Evolutionary conservation across 2,888 invertebrate genomes (phyloP), one percentile per base, ranked within the genome.

Genomic region (Ephialtes manifestator): DNA sequence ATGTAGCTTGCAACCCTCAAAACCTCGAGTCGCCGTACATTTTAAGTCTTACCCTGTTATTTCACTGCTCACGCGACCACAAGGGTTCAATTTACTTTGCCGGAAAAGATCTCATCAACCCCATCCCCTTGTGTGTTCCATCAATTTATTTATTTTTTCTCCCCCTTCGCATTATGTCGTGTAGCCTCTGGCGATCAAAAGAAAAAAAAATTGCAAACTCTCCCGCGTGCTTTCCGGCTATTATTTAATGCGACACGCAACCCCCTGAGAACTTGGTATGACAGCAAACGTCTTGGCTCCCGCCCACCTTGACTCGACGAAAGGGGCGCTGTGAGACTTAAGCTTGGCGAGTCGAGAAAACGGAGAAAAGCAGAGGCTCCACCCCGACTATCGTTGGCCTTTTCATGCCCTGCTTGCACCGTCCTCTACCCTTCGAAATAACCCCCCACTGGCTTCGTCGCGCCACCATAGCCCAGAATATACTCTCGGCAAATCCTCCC

Each of bases 91-190:
- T 91, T 90, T 90, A 89, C 87, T 88, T 89, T 20, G 80, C 70
- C 15, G 13, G 85, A 89, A 89, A 90, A 91, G 90, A 91, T 92
- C 88, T 83, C 86, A 90, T 91, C 88, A 87, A 58, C 68, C 67
- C 72, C 77, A 60, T 70, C 55, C 48, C 70, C 63, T 68, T 43
- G 18, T 63, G 65, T 58, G 51, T 20, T 65, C 35, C 71, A 58
- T 84, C 55, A 72, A 72, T 53, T 35, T 76, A 68, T 65, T n/a
- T n/a, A n/a, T n/a, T n/a, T n/a, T 75, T 67, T 71, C 55, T 76
- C 53, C 65, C 84, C 71, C 58, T 79, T 53, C 2, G 51, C 53
- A 70, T 78, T 53, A 81, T 35, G 48, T 20, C 55, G 71, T 71
- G 39, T 28, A 70, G 63, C 70, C 70, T 65, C 71, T 18, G 70